Evolutionary conservation across 2,797 vertebrate genomes (phyloP).

Genomic region (Echiichthys vipera): DNA sequence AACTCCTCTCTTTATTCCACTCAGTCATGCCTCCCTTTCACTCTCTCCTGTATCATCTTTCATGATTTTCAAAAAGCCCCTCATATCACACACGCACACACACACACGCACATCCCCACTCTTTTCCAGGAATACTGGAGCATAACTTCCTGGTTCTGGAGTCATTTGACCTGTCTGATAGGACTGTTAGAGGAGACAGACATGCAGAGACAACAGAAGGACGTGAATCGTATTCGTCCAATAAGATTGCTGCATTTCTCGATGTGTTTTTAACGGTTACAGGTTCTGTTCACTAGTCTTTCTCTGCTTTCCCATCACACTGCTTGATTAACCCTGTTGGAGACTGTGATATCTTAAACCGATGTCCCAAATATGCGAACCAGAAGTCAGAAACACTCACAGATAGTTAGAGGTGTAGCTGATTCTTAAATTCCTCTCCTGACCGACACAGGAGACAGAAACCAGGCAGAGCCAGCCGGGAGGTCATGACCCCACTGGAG

Average conservation of each 20-base stretch:
- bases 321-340: neutral
- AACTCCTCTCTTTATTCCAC: constrained; percentile 33
- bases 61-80: constrained; percentile 57
- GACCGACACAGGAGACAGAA: constrained; percentile 51
- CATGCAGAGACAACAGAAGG: neutral
- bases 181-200: constrained; percentile 22
- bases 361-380: constrained; percentile 2
- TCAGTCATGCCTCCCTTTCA: constrained; percentile 27
- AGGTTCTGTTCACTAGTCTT: neutral
- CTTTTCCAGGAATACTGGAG: constrained; percentile 65
- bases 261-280: neutral
- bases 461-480: constrained; percentile 14
- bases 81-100: constrained; percentile 7
- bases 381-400: constrained; percentile 12
- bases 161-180: constrained; percentile 44
- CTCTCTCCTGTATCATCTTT: constrained; percentile 58
- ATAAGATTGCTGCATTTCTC: neutral
- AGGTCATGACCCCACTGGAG: constrained; percentile 26
- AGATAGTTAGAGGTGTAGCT: constrained; percentile 16
- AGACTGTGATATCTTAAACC: neutral
- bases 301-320: too few relatives aligned
- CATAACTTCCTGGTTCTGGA: constrained; percentile 56
- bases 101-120: neutral
- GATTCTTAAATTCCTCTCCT: constrained; percentile 37
- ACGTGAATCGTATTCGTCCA: neutral